Base-by-base conservation (phyloP, 2,113 vertebrate species). In the Etheostoma cragini region DNA sequence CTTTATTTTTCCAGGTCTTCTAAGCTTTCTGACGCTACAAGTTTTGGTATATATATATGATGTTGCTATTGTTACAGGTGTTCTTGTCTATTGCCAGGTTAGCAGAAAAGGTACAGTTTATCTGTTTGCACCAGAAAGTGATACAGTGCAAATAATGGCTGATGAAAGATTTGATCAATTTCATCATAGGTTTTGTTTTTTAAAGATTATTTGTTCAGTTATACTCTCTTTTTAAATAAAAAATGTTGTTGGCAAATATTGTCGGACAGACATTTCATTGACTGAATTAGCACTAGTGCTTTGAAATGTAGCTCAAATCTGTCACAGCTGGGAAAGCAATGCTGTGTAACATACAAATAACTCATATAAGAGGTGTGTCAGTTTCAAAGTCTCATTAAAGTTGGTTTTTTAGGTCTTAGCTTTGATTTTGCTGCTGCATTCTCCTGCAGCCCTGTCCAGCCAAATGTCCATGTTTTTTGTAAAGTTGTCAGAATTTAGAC, bases 321-420 rank as follows among this genome's bases (percentile, higher is more conserved):
- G 2, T 26, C 33, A 52, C 8, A 14, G 33, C n/a, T 21, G 33
- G 3, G 11, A 8, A 46, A n/a, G 26, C 42, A 15, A 56, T 19
- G 42, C 15, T 50, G 2, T 38, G 5, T 13, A 60, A 24, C 19
- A 49, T 1, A 49, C 1, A 58, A 8, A 30, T 11, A 42, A 58
- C 24, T 30, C 24, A 30, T 30, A 30, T 30, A 30, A 30, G 56
- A 58, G 13, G 14, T 14, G 26, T 30, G 16, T 47, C 46, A 49
- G 63, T 49, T 66, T 19, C 3, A 49, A 4, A 46, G 22, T 76
- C 5, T 65, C 11, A 45, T 60, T 61, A 57, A 47, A 21, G 22
- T 49, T 72, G 45, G 35, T 70, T 26, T 26, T 70, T 13, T 57
- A 57, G 68, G 15, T 71, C 21, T 56, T 56, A 45, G 17, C 15